Evolutionary conservation across 2,113 vertebrate species (phyloP).

Genomic region (Heterochromis multidens): DNA sequence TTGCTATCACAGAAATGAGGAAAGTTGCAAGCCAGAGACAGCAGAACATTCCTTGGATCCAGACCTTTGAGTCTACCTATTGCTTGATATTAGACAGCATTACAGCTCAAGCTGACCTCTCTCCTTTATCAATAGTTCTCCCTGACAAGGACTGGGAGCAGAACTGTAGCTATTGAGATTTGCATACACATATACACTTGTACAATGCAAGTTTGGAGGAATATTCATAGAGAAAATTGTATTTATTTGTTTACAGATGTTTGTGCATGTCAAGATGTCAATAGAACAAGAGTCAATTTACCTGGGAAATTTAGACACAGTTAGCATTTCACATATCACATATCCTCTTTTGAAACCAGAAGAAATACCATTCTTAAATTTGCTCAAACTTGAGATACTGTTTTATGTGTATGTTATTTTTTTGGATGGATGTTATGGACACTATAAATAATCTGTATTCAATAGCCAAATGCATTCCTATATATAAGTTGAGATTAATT

Average conservation of each 20-base stretch:
- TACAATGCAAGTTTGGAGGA: neutral
- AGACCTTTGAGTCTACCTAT: neutral
- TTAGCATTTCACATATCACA: neutral
- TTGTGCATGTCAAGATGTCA: neutral
- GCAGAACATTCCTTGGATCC: neutral
- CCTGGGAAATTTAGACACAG: neutral
- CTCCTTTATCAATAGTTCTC: neutral
- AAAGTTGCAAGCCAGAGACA: neutral
- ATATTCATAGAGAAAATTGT: neutral
- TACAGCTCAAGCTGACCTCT: neutral
- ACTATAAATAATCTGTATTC: neutral
- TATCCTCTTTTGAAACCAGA: neutral
- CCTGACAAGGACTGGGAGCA: neutral
- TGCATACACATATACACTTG: neutral
- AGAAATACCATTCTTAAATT: neutral
- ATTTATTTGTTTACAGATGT: neutral
- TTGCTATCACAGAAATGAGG: neutral
- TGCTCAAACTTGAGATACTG: neutral
- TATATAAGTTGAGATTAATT: neutral
- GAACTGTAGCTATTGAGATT: neutral
- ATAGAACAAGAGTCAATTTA: neutral
- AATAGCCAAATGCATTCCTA: neutral
- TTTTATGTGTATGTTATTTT: neutral
- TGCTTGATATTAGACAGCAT: neutral
- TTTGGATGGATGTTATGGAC: neutral